A percentile compares a stretch with the other conserved stretches of the same genome.
Conservation (phyloP, 2,888 invertebrate genomes). For the Meiosimyza platycephala region DNA sequence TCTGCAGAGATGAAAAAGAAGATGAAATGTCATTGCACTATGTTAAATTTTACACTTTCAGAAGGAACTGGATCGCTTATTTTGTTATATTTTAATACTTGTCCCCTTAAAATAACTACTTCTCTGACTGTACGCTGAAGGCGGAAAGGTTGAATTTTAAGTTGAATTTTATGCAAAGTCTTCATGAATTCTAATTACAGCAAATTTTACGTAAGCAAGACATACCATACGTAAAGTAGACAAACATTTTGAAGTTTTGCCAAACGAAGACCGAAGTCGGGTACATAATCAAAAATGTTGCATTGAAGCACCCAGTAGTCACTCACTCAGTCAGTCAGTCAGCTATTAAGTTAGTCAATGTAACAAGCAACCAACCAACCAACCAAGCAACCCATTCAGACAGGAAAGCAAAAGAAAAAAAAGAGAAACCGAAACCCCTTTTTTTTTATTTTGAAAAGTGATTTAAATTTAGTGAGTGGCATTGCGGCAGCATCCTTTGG, state of each 20-base stretch:
- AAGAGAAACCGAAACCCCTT: background rate
- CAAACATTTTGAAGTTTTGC: background rate
- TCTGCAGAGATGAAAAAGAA: background rate
- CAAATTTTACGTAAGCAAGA: constrained; percentile 22
- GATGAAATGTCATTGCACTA: background rate
- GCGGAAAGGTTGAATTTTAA: background rate
- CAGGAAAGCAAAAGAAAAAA: background rate
- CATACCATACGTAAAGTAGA: background rate
- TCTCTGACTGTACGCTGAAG: no score
- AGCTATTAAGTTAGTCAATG: no score
- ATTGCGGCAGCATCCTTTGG: constrained; percentile 3
- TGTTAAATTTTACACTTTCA: no score
- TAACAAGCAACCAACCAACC: background rate
- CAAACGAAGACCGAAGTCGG: background rate
- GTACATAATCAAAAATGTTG: no score
- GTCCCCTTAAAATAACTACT: no score
- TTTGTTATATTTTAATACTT: no score
- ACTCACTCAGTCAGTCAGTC: no score
- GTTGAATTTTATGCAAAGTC: constrained; percentile 36
- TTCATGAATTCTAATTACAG: constrained; percentile 40
- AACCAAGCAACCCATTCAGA: no score
- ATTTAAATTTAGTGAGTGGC: constrained; percentile 13
- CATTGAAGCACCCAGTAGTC: no score
- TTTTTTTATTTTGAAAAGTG: constrained; percentile 8
- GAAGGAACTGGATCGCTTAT: no score